These are phyloP conservation scores for Megaceryle alcyon DNA, from an alignment of 2,797 vertebrate species.

Conservation along the genomic window DNA sequence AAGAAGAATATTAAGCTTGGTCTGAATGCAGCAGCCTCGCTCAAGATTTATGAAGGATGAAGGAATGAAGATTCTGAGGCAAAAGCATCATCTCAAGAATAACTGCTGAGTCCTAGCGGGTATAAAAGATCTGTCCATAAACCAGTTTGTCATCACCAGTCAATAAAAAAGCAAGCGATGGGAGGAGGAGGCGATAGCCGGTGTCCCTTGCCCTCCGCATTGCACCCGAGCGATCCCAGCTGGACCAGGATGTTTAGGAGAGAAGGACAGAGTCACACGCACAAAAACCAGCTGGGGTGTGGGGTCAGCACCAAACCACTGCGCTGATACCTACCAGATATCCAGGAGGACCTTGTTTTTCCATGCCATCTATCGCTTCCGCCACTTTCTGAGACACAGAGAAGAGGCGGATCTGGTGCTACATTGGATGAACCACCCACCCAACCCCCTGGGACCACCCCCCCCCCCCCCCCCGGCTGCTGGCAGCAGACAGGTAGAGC, in stretches of 20 bases:
- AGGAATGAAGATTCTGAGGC: conserved; percentile 72
- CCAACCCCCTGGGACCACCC: background rate
- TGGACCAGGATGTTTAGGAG: background rate
- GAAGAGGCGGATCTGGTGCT: background rate
- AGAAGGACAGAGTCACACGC: background rate
- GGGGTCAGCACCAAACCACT: background rate
- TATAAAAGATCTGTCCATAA: conserved; percentile 71
- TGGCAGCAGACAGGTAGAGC: background rate
- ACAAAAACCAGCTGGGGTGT: background rate
- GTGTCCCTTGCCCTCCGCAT: background rate
- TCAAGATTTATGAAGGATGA: conserved; percentile 75
- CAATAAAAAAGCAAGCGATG: conserved; percentile 51
- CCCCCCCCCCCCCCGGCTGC: background rate
- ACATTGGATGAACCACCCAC: fast-evolving
- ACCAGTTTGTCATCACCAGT: conserved; percentile 68
- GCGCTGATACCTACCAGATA: background rate
- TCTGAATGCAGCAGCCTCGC: conserved; percentile 69
- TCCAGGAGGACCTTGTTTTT: background rate
- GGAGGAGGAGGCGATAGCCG: background rate
- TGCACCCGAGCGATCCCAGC: fast-evolving
- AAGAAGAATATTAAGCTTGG: conserved; percentile 74
- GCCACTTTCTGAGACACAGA: fast-evolving
- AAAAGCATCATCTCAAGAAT: conserved; percentile 72
- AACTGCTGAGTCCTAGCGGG: conserved; percentile 67
- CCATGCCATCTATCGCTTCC: background rate